phyloP scores from a whole-genome alignment of 2,113 vertebrate species.

The Boleophthalmus pectinirostris region DNA sequence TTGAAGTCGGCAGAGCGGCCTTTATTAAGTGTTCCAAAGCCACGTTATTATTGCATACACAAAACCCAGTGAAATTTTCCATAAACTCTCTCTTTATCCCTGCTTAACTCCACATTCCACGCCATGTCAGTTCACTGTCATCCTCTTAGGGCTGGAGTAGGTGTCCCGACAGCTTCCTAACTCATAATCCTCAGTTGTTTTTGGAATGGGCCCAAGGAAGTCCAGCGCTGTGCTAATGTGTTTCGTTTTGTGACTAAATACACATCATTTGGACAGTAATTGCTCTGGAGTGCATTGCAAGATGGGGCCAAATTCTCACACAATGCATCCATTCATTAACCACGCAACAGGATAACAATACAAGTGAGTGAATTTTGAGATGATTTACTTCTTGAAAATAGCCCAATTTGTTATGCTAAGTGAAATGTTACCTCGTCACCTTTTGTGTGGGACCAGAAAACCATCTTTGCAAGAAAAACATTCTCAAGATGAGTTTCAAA shows the following conservation, averaged over 20 bases:
- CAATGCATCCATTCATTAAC: constrained; percentile 47
- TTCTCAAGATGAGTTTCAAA: neutral
- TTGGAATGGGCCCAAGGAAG: constrained; percentile 52
- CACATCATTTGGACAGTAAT: constrained; percentile 60
- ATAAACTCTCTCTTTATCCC: constrained; percentile 41
- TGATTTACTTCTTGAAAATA: constrained; percentile 36
- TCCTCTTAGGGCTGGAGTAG: constrained; percentile 17
- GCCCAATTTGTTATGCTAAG: constrained; percentile 15
- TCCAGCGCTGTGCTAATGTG: constrained; percentile 40
- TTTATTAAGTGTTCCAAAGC: constrained; percentile 39
- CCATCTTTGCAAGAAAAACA: neutral
- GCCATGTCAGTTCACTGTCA: constrained; percentile 13
- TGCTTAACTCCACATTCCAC: constrained; percentile 11
- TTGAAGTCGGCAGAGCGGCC: constrained; percentile 22
- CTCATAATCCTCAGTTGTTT: constrained; percentile 43
- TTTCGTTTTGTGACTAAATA: constrained; percentile 54
- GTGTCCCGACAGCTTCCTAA: constrained; percentile 31
- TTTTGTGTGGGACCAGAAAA: neutral
- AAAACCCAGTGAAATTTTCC: constrained; percentile 24
- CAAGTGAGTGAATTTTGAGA: constrained; percentile 31
- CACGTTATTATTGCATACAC: constrained; percentile 9
- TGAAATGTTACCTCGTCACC: neutral
- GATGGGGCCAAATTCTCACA: constrained; percentile 25
- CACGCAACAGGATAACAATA: constrained; percentile 40
- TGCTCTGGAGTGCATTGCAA: constrained; percentile 38